Conservation (phyloP, 2,797 vertebrate species). For the Hydrophis major region DNA sequence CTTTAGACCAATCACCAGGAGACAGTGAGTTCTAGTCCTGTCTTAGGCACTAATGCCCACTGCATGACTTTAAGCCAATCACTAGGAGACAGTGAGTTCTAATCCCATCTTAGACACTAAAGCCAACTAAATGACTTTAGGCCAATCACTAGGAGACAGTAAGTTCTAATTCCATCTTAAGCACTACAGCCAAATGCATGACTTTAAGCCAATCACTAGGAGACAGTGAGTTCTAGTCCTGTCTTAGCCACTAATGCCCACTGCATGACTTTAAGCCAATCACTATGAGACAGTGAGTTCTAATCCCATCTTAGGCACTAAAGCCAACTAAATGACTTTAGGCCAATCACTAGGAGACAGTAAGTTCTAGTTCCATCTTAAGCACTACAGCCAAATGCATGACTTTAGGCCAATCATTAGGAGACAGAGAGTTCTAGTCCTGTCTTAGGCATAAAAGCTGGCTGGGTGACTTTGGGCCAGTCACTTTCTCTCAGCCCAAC, state of each 20-base stretch:
- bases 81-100: not conserved
- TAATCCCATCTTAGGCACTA: no score
- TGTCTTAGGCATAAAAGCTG: no score
- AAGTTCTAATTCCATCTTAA: not conserved
- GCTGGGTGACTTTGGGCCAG: not conserved
- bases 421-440: not conserved
- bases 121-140: not conserved
- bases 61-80: not conserved
- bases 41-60: not conserved
- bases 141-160: not conserved
- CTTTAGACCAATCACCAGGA: not conserved
- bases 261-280: not conserved
- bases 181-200: fast-evolving
- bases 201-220: not conserved
- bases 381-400: fast-evolving
- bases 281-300: not conserved
- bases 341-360: not conserved
- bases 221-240: not conserved
- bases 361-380: not conserved
- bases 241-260: fast-evolving
- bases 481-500: not conserved
- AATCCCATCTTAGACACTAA: not conserved
- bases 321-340: not conserved
- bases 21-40: not conserved
- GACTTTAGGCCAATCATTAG: not conserved